Conservation (phyloP, 2,797 vertebrate species). For the Rallus crepitans region DNA sequence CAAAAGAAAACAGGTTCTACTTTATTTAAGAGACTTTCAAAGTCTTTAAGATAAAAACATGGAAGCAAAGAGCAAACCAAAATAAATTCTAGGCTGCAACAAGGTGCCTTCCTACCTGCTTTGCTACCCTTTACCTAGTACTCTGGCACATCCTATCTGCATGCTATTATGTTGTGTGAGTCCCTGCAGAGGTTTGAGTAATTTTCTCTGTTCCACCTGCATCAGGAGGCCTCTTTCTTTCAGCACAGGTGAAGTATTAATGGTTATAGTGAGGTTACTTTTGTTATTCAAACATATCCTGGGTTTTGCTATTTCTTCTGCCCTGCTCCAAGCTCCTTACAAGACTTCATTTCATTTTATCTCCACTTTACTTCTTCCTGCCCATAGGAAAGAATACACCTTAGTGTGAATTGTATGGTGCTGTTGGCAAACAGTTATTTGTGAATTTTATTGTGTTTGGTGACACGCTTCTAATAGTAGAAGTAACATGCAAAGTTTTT, state of each 20-base stretch:
- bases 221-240: background rate
- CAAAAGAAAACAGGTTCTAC: background rate
- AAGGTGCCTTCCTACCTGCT: background rate
- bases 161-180: background rate
- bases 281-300: background rate
- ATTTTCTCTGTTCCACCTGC: background rate
- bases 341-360: background rate
- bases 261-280: conserved; percentile 2
- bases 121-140: background rate
- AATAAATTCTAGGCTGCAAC: background rate
- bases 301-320: background rate
- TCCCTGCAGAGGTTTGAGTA: background rate
- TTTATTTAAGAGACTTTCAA: background rate
- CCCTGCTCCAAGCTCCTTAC: background rate
- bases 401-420: background rate
- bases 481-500: background rate
- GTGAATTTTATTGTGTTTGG: background rate
- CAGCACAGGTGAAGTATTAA: background rate
- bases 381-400: background rate
- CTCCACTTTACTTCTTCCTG: background rate
- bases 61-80: background rate
- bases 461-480: background rate
- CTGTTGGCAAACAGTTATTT: background rate
- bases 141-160: background rate
- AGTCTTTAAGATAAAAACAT: background rate